phyloP scores from a whole-genome alignment of 2,888 invertebrate species.

The Deilephila elpenor region DNA sequence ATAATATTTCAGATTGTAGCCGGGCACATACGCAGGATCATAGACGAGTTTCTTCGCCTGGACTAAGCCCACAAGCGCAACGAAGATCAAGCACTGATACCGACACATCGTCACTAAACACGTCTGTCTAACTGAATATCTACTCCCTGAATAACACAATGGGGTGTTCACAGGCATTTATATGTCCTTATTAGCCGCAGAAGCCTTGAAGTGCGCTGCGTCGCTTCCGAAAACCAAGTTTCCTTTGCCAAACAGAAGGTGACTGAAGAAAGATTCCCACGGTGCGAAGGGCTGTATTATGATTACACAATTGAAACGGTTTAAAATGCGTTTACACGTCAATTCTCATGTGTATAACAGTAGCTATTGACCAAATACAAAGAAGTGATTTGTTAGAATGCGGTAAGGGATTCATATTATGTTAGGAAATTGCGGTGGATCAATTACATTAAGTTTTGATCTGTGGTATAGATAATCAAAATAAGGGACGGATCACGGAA shows the following conservation, averaged over 20 bases:
- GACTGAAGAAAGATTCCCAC: constrained; percentile 81
- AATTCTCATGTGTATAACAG: background rate
- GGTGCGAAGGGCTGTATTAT: constrained; percentile 55
- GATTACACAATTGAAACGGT: constrained; percentile 7
- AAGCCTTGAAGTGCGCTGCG: constrained; percentile 67
- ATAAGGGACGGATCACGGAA: too few species aligned
- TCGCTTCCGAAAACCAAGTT: constrained; percentile 77
- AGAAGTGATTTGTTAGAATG: background rate
- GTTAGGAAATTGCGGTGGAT: constrained; percentile 3
- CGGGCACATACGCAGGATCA: constrained; percentile 73
- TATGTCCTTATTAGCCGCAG: constrained; percentile 76
- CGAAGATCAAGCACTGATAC: constrained; percentile 60
- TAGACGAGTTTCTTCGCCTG: constrained; percentile 60
- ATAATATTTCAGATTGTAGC: constrained; percentile 85
- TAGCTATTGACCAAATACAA: background rate
- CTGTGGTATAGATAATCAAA: background rate
- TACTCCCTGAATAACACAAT: constrained; percentile 71
- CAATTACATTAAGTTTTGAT: background rate
- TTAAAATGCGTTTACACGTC: background rate
- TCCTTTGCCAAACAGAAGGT: constrained; percentile 58
- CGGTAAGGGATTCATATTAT: background rate
- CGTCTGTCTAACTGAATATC: constrained; percentile 60
- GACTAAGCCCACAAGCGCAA: constrained; percentile 56
- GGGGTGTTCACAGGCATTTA: constrained; percentile 76
- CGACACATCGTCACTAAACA: constrained; percentile 56